phyloP scores from a whole-genome alignment of 2,797 vertebrate species.

The Argya squamiceps region DNA sequence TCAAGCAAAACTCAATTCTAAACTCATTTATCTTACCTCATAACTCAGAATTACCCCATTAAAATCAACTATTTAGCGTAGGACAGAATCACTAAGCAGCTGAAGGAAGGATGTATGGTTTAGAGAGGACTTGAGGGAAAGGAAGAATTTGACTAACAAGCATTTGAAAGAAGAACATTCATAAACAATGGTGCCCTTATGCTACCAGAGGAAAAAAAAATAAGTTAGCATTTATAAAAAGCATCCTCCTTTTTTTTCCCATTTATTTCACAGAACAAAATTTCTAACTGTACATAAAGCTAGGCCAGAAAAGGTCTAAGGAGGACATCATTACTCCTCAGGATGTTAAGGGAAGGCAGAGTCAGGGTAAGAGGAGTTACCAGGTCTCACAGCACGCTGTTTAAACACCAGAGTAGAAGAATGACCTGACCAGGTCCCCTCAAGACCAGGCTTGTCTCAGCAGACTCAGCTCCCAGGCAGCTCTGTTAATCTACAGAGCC shows the following conservation, averaged over 20 bases:
- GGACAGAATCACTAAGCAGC: background rate
- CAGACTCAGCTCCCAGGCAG: background rate
- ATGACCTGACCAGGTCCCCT: background rate
- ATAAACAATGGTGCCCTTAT: background rate
- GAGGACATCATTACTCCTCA: background rate
- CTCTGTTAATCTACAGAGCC: background rate
- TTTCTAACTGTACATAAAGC: background rate
- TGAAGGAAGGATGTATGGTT: background rate
- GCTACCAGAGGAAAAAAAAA: background rate
- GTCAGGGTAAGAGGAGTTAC: background rate
- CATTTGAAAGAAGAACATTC: background rate
- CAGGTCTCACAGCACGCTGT: background rate
- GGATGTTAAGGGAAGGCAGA: background rate
- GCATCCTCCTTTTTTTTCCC: fast-evolving
- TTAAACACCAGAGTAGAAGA: background rate
- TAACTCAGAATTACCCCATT: background rate
- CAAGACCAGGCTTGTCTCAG: background rate
- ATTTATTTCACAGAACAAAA: background rate
- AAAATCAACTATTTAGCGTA: background rate
- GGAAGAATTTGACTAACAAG: background rate
- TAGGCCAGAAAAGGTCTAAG: background rate
- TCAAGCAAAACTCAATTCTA: background rate
- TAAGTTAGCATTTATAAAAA: background rate
- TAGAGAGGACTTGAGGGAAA: background rate
- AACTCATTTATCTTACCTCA: background rate